Base-by-base conservation (phyloP, 2,888 invertebrate genomes). In the Amiota mariae region DNA sequence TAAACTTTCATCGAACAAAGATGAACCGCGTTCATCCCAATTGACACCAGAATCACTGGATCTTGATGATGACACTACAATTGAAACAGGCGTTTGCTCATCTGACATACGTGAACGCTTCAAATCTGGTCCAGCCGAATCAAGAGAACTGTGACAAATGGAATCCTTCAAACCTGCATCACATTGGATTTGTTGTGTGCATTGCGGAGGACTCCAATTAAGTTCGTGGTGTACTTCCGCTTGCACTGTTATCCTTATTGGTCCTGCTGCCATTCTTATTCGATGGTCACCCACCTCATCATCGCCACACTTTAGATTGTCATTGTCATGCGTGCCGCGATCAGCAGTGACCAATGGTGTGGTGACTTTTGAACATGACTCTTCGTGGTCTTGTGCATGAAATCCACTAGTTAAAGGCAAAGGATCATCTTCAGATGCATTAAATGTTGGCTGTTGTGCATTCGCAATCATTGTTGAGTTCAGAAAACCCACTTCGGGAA, bases 401-500 rank as follows among this genome's bases (percentile, higher is more conserved):
- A 24, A 24, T 24, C 2, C 24, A 36, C 6, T 36, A 12, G 64
- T 10, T 4, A 57, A 9, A 8, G 72, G 51, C 8, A 67, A 61
- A 1, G 59, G 54, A n/a, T n/a, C 54, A n/a, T n/a, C 18, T 12
- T 2, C 18, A 4, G 18, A 9, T 59, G 59, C 9, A 59, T 59
- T 12, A 8, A 59, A 8, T 20, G 59, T 15, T 0, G 59, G 15
- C 6, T 20, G 46, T 20, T 36, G 24, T 11, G 15, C 18, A 61
- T 70, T 79, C 77, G 75, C 72, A 59, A 86, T 82, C 86, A 88
- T 87, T 0, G 87, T 88, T 0, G 87, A 87, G 71, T 82, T 81
- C n/a, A 77, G 73, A n/a, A 79, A 48, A 11, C 74, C 75, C 36
- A 36, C 36, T 11, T 70, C 15, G 18, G 61, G 54, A 9, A 11